Evolutionary conservation across 2,113 vertebrate species (phyloP), one percentile per base, ranked within the genome.

Genomic region (Lota lota): DNA sequence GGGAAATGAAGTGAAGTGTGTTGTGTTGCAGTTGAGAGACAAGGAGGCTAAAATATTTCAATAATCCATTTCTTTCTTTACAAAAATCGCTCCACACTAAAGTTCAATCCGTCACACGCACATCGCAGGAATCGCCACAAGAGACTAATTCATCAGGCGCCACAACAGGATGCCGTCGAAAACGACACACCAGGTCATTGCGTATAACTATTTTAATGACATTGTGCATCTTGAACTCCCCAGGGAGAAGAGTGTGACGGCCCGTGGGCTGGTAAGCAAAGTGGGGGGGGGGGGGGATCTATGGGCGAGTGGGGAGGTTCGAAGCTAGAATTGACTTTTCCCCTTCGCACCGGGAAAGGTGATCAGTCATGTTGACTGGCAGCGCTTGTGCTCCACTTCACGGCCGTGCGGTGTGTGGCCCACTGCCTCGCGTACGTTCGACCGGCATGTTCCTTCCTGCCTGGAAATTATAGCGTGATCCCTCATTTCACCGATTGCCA

Each of bases 341-440:
- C 88, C 73, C 81, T 81, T 78, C 85, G 82, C 62, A 73, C 70
- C 76, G 70, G 66, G 79, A 22, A 71, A 87, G 81, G 85, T 85
- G 84, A 92, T 92, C 88, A 86, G 72, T 91, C 89, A 92, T 92
- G 85, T 83, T 89, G 88, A 90, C 83, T 87, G 88, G 84, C 87
- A 87, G 85, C 67, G 85, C 84, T 90, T 86, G 85, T 87, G 80
- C 76, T 83, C 84, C 84, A 68, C 79, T 79, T 78, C 78, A 75
- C 65, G 71, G 74, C 77, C 70, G 69, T 83, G 76, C 74, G 58
- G 79, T 80, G 85, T 57, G 79, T 79, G 83, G 81, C 83, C 81
- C 74, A 79, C 77, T 82, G 73, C 76, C 67, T 87, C 50, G 47
- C 19, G 56, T 69, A 63, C 80, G 77, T 81, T 83, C 63, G 58